phyloP scores from a whole-genome alignment of 2,888 invertebrate species.

The Cephus sareptanus region DNA sequence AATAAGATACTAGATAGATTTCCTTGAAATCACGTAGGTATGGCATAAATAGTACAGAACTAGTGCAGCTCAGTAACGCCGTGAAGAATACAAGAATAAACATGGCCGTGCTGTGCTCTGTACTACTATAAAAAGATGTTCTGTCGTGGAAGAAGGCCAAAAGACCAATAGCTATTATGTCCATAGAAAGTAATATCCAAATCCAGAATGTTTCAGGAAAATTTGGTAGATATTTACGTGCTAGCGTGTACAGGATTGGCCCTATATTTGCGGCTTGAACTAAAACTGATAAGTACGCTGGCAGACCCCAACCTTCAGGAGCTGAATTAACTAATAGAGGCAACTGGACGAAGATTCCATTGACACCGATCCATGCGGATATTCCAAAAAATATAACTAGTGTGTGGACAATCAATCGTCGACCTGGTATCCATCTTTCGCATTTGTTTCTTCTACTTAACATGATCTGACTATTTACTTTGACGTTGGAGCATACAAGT shows the following conservation, averaged over 20 bases:
- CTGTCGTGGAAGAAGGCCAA: slow-evolving; percentile 72
- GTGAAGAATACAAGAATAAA: slow-evolving; percentile 75
- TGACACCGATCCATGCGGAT: slow-evolving; percentile 88
- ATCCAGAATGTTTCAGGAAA: slow-evolving; percentile 70
- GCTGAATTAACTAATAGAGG: slow-evolving; percentile 81
- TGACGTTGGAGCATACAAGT: not conserved
- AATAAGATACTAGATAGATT: slow-evolving; percentile 82
- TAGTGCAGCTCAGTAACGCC: slow-evolving; percentile 84
- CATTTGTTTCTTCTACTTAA: not conserved
- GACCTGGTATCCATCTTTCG: not conserved
- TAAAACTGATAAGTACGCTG: slow-evolving; percentile 82
- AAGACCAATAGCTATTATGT: slow-evolving; percentile 70
- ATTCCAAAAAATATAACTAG: slow-evolving; percentile 81
- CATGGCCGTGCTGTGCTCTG: slow-evolving; percentile 71
- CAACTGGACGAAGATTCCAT: slow-evolving; percentile 87
- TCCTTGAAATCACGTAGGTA: slow-evolving; percentile 82
- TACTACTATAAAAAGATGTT: slow-evolving; percentile 69
- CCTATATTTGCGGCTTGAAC: slow-evolving; percentile 85
- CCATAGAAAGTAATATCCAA: slow-evolving; percentile 69
- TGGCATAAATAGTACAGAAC: slow-evolving; percentile 87
- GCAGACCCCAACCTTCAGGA: slow-evolving; percentile 88
- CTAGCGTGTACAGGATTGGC: slow-evolving; percentile 74
- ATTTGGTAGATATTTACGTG: slow-evolving; percentile 66
- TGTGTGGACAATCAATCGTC: slow-evolving; percentile 70
- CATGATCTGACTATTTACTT: not conserved